phyloP scores from a whole-genome alignment of 2,797 vertebrate genomes.

The Cynodonichthys magdalenae region DNA sequence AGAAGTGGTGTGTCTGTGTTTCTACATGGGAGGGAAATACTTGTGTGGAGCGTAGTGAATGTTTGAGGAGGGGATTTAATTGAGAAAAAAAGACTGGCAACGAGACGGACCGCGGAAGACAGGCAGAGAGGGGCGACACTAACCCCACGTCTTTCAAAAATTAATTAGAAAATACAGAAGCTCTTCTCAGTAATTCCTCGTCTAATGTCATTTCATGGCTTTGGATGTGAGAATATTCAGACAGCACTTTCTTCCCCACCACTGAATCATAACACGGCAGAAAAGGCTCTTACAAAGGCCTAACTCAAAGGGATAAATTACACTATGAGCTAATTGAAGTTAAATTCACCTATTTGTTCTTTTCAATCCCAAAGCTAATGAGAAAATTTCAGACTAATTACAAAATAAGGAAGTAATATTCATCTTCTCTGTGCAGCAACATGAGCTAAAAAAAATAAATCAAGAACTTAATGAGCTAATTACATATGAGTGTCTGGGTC shows the following conservation, averaged over 20 bases:
- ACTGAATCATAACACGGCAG: constrained; percentile 60
- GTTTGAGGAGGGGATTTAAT: constrained; percentile 51
- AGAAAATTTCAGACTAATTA: constrained; percentile 79
- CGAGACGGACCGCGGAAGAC: constrained; percentile 57
- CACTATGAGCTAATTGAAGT: constrained; percentile 77
- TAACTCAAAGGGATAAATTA: constrained; percentile 65
- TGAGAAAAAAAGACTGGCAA: constrained; percentile 61
- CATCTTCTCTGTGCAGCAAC: constrained; percentile 65
- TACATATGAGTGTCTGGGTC: constrained; percentile 75
- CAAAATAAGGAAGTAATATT: constrained; percentile 79
- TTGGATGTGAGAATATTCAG: constrained; percentile 66
- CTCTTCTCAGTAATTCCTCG: constrained; percentile 66
- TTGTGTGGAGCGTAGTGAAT: constrained; percentile 36
- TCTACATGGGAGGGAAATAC: constrained; percentile 25
- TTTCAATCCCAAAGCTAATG: constrained; percentile 78
- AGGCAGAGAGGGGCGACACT: constrained; percentile 49
- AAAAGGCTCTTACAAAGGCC: constrained; percentile 57
- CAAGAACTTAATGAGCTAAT: constrained; percentile 80
- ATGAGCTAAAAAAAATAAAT: constrained; percentile 68
- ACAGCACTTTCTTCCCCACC: constrained; percentile 43
- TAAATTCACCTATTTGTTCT: constrained; percentile 80
- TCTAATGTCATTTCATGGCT: constrained; percentile 74
- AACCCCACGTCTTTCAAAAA: constrained; percentile 71
- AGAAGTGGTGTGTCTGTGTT: constrained; percentile 39
- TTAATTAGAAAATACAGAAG: constrained; percentile 75